Evolutionary conservation across 2,888 invertebrate genomes (phyloP).

Genomic region (Junonia oenone): DNA sequence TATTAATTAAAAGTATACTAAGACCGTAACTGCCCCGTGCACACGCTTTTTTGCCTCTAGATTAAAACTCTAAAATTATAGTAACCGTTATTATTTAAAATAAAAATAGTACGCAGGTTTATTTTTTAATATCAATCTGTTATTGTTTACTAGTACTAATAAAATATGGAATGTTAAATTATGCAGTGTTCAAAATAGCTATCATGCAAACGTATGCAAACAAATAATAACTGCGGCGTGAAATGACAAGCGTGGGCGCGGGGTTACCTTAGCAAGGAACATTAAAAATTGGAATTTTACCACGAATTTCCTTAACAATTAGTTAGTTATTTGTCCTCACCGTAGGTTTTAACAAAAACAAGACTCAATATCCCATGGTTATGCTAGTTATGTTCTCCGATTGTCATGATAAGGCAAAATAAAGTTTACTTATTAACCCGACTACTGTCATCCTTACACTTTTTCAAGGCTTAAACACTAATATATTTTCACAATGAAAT

Average conservation of each 20-base stretch:
- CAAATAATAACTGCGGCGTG: not conserved
- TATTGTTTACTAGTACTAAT: not conserved
- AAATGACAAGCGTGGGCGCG: not conserved
- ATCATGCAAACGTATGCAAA: no score
- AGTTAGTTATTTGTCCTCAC: not conserved
- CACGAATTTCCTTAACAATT: no score
- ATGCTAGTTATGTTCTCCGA: slow-evolving; percentile 1
- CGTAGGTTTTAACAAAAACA: not conserved
- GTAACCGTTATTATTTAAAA: not conserved
- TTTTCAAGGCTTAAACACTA: not conserved
- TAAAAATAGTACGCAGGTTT: not conserved
- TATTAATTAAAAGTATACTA: not conserved
- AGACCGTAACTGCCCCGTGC: slow-evolving; percentile 2
- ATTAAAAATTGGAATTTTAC: no score
- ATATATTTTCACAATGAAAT: not conserved
- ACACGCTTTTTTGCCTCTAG: not conserved
- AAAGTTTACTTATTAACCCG: not conserved
- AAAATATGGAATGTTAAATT: slow-evolving; percentile 11
- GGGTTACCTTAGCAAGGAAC: slow-evolving; percentile 8
- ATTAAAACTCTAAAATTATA: not conserved
- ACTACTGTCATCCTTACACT: slow-evolving; percentile 1
- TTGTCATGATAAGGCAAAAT: slow-evolving; percentile 9
- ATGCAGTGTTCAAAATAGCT: no score
- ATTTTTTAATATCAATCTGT: no score
- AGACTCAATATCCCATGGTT: not conserved